Base-by-base conservation (phyloP, 2,113 vertebrate species). In the Rhinoderma darwinii region DNA sequence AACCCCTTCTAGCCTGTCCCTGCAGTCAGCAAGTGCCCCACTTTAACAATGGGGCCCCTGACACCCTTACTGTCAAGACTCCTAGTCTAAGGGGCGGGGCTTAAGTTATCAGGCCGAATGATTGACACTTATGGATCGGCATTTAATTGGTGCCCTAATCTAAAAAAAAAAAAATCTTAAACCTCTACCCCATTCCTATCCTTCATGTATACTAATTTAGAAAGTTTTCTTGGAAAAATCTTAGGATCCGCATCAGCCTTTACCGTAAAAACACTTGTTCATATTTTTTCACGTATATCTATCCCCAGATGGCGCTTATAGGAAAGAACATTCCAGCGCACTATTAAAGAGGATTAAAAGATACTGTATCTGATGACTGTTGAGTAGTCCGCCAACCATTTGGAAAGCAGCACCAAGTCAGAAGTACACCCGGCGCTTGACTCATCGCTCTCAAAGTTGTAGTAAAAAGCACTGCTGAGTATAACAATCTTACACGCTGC, bases 281-380 rank as follows among this genome's bases (percentile, higher is more conserved):
- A 37, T 20, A 4, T 68, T 68, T 78, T 86, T 68, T 75, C 75
- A 78, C 59, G 68, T 77, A 37, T n/a, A 61, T 61, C 54, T n/a
- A n/a, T 86, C 74, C 59, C 84, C 59, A 68, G 41, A 50, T 68
- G 56, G 61, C 43, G 30, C n/a, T 66, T 44, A 8, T 50, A 63
- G 9, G 9, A n/a, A 2, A 56, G 63, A 41, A 39, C 76, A 81
- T 86, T 54, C 77, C 84, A 30, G 30, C 35, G 43, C 43, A 5
- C 74, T 70, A 79, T 86, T 86, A 79, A 14, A 30, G 44, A 70
- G 84, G 76, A 86, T 86, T 86, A 81, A 54, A 56, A 70, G 32
- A 70, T 86, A 80, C 81, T 86, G 77, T 59, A 73, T 86, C 63
- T 80, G 76, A 86, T 81, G 84, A 39, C 84, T 76, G 25, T 68